Conservation (phyloP, 2,113 vertebrate genomes). For the Rhipidura dahli region DNA sequence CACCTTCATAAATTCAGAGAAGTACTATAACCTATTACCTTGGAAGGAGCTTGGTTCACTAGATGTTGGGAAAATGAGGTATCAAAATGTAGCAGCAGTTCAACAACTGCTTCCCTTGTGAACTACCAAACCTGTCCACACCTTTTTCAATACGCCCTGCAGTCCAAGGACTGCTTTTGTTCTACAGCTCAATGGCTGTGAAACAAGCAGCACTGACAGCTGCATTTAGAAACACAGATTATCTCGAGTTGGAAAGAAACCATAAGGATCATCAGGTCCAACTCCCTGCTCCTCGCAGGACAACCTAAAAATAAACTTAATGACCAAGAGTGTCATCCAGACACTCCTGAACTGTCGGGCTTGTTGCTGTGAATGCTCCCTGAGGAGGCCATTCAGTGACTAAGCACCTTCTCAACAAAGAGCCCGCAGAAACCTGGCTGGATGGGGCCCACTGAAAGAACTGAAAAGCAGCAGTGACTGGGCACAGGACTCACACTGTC, state of each 20-base stretch:
- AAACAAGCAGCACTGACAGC: background rate
- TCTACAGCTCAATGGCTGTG: background rate
- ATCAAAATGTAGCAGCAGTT: background rate
- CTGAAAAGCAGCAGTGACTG: background rate
- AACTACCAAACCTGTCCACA: background rate
- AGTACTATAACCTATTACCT: background rate
- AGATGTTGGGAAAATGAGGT: background rate
- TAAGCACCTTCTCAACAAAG: background rate
- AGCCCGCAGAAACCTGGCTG: background rate
- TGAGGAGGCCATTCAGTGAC: background rate
- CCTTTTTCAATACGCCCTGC: accelerated
- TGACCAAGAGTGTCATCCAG: background rate
- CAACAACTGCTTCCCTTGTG: background rate
- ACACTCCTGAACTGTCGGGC: background rate
- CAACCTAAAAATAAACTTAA: background rate
- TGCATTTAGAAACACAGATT: background rate
- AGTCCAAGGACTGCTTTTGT: background rate
- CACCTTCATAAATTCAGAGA: background rate
- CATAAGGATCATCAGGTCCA: background rate
- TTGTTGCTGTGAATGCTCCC: background rate
- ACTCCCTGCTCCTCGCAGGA: background rate
- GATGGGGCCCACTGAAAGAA: background rate
- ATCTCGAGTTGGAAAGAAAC: background rate
- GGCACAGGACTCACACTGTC: background rate
- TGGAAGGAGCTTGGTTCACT: background rate